Base-by-base conservation (phyloP, 2,797 vertebrate species). In the Pipistrellus kuhlii region DNA sequence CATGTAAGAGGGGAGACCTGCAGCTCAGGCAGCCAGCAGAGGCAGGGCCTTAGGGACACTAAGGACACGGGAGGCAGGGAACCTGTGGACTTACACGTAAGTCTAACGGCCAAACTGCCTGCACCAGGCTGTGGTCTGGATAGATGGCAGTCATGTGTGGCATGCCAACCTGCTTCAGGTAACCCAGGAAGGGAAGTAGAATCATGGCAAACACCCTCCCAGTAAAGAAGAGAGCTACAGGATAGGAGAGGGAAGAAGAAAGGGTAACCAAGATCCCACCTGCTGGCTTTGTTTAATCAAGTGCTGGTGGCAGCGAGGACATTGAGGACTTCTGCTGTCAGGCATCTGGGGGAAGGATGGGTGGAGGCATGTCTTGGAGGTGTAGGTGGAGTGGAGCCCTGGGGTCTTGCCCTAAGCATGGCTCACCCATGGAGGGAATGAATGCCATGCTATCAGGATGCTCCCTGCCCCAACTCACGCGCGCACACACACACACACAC, bases 61-160 rank as follows among this genome's bases (percentile, higher is more conserved):
- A 7, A 23, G 71, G 62, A 68, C 14, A 4, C 3, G 27, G 17
- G 12, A 9, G 44, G n/a, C 17, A 2, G 72, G 35, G 51, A 53
- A 8, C n/a, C 15, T 21, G 68, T 38, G 18, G 32, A 3, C 8
- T 17, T 1, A 14, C 4, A 6, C 11, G 2, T 1, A 57, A 23
- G 41, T 23, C 55, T 44, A 4, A 21, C 4, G 21, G 73, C 77
- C 75, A 57, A 64, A 0, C 25, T 4, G 59, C 44, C 11, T 0
- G 15, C 4, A 2, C n/a, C 1, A 4, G 2, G 38, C 59, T 25
- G 25, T 23, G 35, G 46, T 13, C n/a, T n/a, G 35, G 53, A 18
- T 15, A 3, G 13, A 18, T 14, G 38, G 44, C 69, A 23, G 69
- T 32, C 15, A 6, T 2, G 4, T 30, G 0, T 1, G 21, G 46